Evolutionary conservation across 2,888 invertebrate species (phyloP).

Genomic region (Tyria jacobaeae): DNA sequence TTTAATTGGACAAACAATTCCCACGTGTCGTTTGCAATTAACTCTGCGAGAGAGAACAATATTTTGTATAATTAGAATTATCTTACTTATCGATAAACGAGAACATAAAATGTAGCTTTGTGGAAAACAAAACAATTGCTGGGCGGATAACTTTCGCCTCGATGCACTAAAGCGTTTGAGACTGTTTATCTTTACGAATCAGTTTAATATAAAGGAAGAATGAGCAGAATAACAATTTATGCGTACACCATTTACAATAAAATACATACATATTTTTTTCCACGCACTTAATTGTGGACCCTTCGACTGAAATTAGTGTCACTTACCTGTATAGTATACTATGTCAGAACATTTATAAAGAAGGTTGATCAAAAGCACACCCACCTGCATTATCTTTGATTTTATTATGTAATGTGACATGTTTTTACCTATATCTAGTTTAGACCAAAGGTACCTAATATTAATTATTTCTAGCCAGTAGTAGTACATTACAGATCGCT

Average conservation of each 20-base stretch:
- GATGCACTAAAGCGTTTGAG: constrained; percentile 7
- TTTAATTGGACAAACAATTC: not conserved
- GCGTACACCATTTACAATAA: no score
- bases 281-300: no score
- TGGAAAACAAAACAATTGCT: constrained; percentile 10
- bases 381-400: no score
- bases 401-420: no score
- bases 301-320: no score
- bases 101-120: not conserved
- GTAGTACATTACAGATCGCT: not conserved
- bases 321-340: no score
- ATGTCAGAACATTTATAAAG: no score
- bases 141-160: constrained; percentile 11
- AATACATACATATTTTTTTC: not conserved
- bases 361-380: no score
- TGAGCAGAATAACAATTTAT: no score
- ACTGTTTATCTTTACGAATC: constrained; percentile 2
- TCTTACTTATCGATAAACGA: constrained; percentile 2
- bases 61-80: constrained; percentile 5
- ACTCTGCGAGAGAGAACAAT: not conserved
- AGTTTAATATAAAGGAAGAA: not conserved
- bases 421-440: no score
- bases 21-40: constrained; percentile 1
- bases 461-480: not conserved
- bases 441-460: not conserved